A percentile compares a stretch with the other conserved stretches of the same genome.
These are phyloP conservation scores for Sylvia atricapilla DNA, from an alignment of 2,113 vertebrate genomes.

Conservation along the genomic window DNA sequence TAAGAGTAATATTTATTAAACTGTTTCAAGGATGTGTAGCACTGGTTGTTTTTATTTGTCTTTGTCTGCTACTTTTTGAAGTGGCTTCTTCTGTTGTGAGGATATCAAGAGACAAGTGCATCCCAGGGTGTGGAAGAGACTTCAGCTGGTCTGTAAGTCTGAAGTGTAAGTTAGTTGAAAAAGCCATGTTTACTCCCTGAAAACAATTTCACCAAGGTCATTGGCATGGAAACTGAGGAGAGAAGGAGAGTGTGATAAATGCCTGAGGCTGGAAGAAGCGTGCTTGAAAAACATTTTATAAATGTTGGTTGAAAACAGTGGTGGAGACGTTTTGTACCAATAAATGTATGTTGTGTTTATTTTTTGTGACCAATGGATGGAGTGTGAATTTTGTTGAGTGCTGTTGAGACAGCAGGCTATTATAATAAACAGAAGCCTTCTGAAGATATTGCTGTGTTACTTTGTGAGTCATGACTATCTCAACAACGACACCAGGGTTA, in stretches of 20 bases:
- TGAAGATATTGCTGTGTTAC: too few relatives aligned
- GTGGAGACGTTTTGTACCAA: background rate
- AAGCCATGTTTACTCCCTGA: too few relatives aligned
- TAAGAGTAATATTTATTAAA: background rate
- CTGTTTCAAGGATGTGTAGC: background rate
- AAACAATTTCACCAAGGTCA: too few relatives aligned
- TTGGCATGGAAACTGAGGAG: too few relatives aligned
- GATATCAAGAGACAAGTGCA: background rate
- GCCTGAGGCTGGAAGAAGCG: too few relatives aligned
- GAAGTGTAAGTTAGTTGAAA: too few relatives aligned
- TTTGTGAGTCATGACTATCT: too few relatives aligned
- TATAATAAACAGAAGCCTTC: too few relatives aligned
- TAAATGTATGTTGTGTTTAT: background rate
- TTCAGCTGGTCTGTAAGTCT: too few relatives aligned
- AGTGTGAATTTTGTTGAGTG: background rate
- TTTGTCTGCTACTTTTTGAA: background rate
- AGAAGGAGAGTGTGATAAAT: too few relatives aligned
- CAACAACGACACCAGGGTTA: background rate
- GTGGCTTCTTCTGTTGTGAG: background rate
- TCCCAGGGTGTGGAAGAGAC: too few relatives aligned
- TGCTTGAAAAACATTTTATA: background rate
- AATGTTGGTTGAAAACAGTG: background rate
- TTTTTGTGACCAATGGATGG: background rate
- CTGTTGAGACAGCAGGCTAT: background rate
- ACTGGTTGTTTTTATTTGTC: background rate